These are phyloP conservation scores for Mylabris phalerata DNA, from an alignment of 1,140 invertebrate species.

Conservation along the genomic window DNA sequence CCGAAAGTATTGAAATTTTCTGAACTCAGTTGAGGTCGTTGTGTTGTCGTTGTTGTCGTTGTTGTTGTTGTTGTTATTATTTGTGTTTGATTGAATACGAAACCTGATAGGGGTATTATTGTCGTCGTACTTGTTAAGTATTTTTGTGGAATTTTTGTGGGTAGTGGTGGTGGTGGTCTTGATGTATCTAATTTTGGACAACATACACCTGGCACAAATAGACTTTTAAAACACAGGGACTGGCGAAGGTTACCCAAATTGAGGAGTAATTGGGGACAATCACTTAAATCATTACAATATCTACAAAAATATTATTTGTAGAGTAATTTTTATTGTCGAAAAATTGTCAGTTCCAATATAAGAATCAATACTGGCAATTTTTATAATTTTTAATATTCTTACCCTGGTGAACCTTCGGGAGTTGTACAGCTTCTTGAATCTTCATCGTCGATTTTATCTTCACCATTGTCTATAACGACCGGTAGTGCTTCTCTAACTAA, in stretches of 20 bases:
- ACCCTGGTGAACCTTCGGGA: conserved; percentile 68
- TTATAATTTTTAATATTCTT: conserved; percentile 24
- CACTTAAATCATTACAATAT: conserved; percentile 75
- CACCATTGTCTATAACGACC: conserved; percentile 37
- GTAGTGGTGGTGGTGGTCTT: conserved; percentile 21
- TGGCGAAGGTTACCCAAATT: conserved; percentile 75
- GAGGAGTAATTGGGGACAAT: conserved; percentile 78
- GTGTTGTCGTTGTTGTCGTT: background rate
- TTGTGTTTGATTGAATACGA: too few species aligned
- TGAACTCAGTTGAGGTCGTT: background rate
- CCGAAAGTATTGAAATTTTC: background rate
- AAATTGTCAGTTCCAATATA: too few species aligned
- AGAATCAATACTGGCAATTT: background rate
- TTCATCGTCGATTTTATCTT: conserved; percentile 35
- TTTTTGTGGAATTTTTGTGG: too few species aligned
- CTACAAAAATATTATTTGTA: conserved; percentile 18
- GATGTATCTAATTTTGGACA: conserved; percentile 55
- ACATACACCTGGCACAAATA: conserved; percentile 87
- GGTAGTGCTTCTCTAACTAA: conserved; percentile 60
- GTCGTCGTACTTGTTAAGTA: too few species aligned
- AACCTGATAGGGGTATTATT: too few species aligned
- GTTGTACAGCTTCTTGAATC: conserved; percentile 61
- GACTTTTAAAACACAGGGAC: conserved; percentile 84
- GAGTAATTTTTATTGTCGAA: too few species aligned
- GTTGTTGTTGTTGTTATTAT: too few species aligned